Base-by-base conservation (phyloP, 2,797 vertebrate genomes). In the Adelosebastes latens region DNA sequence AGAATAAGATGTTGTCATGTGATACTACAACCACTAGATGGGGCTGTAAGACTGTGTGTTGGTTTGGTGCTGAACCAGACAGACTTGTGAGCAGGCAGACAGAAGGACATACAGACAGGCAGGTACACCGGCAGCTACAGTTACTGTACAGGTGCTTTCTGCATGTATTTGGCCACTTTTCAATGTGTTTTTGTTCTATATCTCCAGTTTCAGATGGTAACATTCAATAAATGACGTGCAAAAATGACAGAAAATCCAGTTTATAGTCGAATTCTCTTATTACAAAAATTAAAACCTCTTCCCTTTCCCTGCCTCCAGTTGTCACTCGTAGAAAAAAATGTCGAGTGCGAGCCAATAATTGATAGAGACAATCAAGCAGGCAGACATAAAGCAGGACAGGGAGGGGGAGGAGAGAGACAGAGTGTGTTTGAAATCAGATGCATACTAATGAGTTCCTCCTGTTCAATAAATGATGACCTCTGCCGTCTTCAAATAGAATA, bases 391-490 rank as follows among this genome's bases (percentile, higher is more conserved):
- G 71, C 82, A 83, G 83, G 78, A 86, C 81, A 82, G 82, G 75
- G 84, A 81, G 87, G 81, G 82, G 84, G 86, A 84, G 88, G 84
- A 87, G 80, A 79, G 73, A 81, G 76, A 87, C 74, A 73, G 89
- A 73, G 89, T 76, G 88, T 69, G 83, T 93, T 91, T 89, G 87
- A 93, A 90, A 89, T 90, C 86, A 81, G 75, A 84, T 87, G 91
- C 92, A 95, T 95, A 86, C 92, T 95, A 95, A 95, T 94, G 88
- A 93, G 85, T 84, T 90, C 80, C 87, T 85, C 88, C 90, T 92
- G 90, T 93, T 95, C 92, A 96, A 95, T 95, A 94, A 95, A 94
- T 95, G 84, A 95, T 95, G 93, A 94, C 91, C 91, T 89, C 90
- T 87, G 88, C 85, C 66, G 56, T 85, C 93, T 93, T 92, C 93